Conservation (phyloP, 1,140 invertebrate species). For the Papilio aristodemus region DNA sequence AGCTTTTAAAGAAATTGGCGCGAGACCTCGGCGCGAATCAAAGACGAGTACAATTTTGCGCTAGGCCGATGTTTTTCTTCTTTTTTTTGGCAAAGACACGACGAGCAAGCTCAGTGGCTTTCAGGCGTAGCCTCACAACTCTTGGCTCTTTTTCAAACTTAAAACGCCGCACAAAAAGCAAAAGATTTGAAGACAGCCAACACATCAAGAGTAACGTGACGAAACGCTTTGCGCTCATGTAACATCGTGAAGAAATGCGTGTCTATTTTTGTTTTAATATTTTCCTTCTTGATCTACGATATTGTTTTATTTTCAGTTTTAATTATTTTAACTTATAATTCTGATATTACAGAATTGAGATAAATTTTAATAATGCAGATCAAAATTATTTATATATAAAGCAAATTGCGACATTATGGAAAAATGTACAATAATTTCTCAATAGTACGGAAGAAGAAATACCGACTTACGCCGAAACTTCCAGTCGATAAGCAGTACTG, state of each 20-base stretch:
- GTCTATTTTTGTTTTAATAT: slow-evolving; percentile 6
- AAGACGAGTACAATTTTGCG: slow-evolving; percentile 18
- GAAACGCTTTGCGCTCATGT: slow-evolving; percentile 13
- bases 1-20: slow-evolving; percentile 34
- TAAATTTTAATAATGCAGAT: too few species aligned
- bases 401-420: not conserved
- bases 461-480: not conserved
- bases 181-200: slow-evolving; percentile 25
- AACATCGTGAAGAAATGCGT: slow-evolving; percentile 14
- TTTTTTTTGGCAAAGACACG: slow-evolving; percentile 19
- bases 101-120: slow-evolving; percentile 23
- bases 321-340: too few species aligned
- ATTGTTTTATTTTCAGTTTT: too few species aligned
- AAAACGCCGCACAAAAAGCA: slow-evolving; percentile 26
- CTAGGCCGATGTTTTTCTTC: slow-evolving; percentile 24
- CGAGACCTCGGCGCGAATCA: slow-evolving; percentile 13
- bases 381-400: too few species aligned
- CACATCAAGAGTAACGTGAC: slow-evolving; percentile 17
- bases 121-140: slow-evolving; percentile 7
- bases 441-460: not conserved
- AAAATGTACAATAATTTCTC: not conserved
- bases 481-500: not conserved
- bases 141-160: slow-evolving; percentile 33
- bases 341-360: too few species aligned
- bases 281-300: slow-evolving; percentile 1